Base-by-base conservation (phyloP, 1,140 invertebrate genomes). In the Plutomurus gul region DNA sequence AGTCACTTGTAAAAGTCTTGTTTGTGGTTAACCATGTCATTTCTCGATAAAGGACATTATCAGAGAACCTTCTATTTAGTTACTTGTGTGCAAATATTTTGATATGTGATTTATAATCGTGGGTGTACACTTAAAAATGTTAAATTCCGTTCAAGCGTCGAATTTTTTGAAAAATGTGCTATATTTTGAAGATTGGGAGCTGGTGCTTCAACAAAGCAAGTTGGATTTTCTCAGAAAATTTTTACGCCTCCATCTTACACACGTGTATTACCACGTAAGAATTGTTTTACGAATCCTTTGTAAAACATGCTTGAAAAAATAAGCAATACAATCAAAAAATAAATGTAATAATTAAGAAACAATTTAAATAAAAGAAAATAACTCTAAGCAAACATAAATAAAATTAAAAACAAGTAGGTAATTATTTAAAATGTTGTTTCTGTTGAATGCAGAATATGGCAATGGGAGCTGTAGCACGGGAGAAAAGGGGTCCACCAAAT, bases 11-110 rank as follows among this genome's bases (percentile, higher is more conserved):
- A n/a, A n/a, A n/a, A n/a, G n/a, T n/a, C n/a, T n/a, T n/a, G n/a
- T n/a, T n/a, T n/a, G n/a, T n/a, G n/a, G n/a, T n/a, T n/a, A n/a
- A n/a, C n/a, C n/a, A n/a, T n/a, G n/a, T n/a, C n/a, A n/a, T n/a
- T 94, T 20, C 86, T 98, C n/a, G 86, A 88, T n/a, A 75, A 85
- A 73, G 90, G 89, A n/a, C n/a, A n/a, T n/a, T n/a, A n/a, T n/a
- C n/a, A n/a, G n/a, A n/a, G n/a, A n/a, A n/a, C n/a, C n/a, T n/a
- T n/a, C n/a, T n/a, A n/a, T n/a, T n/a, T n/a, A n/a, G n/a, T n/a
- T n/a, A n/a, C n/a, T n/a, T n/a, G n/a, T n/a, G n/a, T n/a, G n/a
- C n/a, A n/a, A n/a, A n/a, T n/a, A n/a, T n/a, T n/a, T n/a, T n/a
- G n/a, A n/a, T n/a, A n/a, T n/a, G n/a, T n/a, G 4, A 18, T 16